Base-by-base conservation (phyloP, 2,797 vertebrate species). In the Balearica regulorum region DNA sequence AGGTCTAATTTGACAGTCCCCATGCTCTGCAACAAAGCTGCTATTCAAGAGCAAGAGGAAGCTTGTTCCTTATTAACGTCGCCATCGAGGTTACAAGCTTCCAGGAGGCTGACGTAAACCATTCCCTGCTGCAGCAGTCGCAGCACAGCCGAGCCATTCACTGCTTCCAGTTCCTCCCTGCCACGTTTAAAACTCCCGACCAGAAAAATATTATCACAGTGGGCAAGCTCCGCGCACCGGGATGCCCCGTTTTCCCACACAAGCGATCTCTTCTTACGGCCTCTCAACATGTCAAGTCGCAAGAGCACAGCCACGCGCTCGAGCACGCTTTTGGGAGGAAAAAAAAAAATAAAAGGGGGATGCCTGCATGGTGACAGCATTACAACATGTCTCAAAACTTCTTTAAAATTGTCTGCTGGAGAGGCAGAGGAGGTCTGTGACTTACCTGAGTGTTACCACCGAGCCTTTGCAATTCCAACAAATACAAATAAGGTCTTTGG, bases 41-140 rank as follows among this genome's bases (percentile, higher is more conserved):
- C 93, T 96, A 96, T 97, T 96, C 88, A 96, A 5, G 76, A 75
- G 71, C 16, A 1, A 92, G 92, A 88, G 94, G 88, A 94, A 96
- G 89, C 72, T 93, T 29, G 89, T 4, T 95, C 87, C 79, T 72
- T 78, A 39, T 91, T 91, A 88, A 86, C 1, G 29, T 13, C 91
- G 93, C 83, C 87, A 7, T 5, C 12, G 54, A 90, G 76, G 93
- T 90, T 95, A 81, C 11, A 16, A 92, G 94, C 89, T 94, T 46
- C 22, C 66, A 80, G 92, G 55, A 93, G 92, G 76, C 72, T 97
- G 96, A 95, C 13, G 58, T 72, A 65, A 96, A 61, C 81, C 90
- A 41, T 54, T 9, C 57, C 86, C 86, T 14, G 75, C 90, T 55
- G 89, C 83, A 94, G 66, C 69, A 26, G 64, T 21, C 21, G 1